phyloP scores from a whole-genome alignment of 2,797 vertebrate genomes.

The Poeciliopsis paucimaculata region DNA sequence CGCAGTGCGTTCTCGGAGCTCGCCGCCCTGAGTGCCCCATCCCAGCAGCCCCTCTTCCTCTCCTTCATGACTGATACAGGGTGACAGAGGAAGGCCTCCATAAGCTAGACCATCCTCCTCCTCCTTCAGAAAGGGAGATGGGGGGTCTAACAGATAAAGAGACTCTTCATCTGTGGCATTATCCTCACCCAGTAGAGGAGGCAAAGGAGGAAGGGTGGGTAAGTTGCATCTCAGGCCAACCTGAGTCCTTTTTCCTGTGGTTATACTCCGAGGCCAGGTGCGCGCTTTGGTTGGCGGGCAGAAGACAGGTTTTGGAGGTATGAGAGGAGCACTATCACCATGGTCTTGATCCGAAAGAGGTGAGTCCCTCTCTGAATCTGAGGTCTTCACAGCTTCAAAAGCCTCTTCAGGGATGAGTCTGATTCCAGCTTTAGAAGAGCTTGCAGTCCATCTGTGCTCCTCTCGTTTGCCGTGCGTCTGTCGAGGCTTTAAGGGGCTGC shows the following conservation, averaged over 20 bases:
- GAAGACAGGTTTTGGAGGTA: slow-evolving; percentile 84
- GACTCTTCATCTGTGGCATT: slow-evolving; percentile 81
- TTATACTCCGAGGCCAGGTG: slow-evolving; percentile 83
- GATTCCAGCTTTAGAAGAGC: slow-evolving; percentile 65
- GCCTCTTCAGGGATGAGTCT: slow-evolving; percentile 73
- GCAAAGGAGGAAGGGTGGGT: slow-evolving; percentile 79
- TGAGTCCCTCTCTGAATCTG: slow-evolving; percentile 81
- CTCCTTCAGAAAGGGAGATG: slow-evolving; percentile 82
- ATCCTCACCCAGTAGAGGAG: slow-evolving; percentile 78
- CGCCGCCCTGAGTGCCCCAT: slow-evolving; percentile 63
- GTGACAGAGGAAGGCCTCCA: slow-evolving; percentile 87
- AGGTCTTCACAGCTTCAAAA: slow-evolving; percentile 71
- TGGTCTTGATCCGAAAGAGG: slow-evolving; percentile 81
- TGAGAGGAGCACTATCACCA: slow-evolving; percentile 76
- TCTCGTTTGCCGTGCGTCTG: slow-evolving; percentile 50
- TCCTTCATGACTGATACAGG: slow-evolving; percentile 92
- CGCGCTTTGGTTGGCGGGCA: slow-evolving; percentile 84
- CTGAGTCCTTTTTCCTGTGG: slow-evolving; percentile 71
- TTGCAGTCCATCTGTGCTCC: slow-evolving; percentile 56
- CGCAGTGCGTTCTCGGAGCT: slow-evolving; percentile 89
- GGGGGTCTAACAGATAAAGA: slow-evolving; percentile 81
- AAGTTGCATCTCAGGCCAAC: slow-evolving; percentile 76
- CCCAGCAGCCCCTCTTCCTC: slow-evolving; percentile 82
- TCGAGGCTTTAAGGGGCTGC: slow-evolving; percentile 55
- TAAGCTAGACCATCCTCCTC: slow-evolving; percentile 67